These are phyloP conservation scores for Tangara arthus DNA, from an alignment of 2,797 vertebrate species.

Conservation along the genomic window DNA sequence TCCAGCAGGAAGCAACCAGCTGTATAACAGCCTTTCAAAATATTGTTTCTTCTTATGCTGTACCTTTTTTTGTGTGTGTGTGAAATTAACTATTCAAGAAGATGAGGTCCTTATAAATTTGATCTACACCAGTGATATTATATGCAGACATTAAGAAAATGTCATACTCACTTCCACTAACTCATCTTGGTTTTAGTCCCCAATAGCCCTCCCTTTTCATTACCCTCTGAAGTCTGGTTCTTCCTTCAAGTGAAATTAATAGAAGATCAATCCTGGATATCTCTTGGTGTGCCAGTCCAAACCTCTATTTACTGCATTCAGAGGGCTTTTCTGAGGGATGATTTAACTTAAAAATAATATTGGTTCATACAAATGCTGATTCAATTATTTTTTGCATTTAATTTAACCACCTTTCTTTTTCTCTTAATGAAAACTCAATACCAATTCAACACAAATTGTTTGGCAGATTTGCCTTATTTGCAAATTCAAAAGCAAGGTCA, in stretches of 20 bases:
- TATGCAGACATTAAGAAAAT: not conserved
- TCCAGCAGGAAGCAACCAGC: not conserved
- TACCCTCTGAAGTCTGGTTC: not conserved
- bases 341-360: not conserved
- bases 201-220: not conserved
- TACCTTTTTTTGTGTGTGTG: not conserved
- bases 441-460: not conserved
- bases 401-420: not conserved
- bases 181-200: not conserved
- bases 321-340: not conserved
- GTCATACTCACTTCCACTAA: not conserved
- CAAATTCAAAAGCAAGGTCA: slow-evolving; percentile 9
- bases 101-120: not conserved
- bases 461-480: not conserved
- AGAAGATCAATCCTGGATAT: not conserved
- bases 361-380: not conserved
- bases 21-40: not conserved
- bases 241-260: slow-evolving; percentile 2
- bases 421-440: not conserved
- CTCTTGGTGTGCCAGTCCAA: not conserved
- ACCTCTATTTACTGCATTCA: not conserved
- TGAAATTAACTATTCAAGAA: not conserved
- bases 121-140: not conserved
- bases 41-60: not conserved
- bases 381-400: not conserved